Evolutionary conservation across 2,888 invertebrate genomes (phyloP).

Genomic region (Mythimna albipuncta): DNA sequence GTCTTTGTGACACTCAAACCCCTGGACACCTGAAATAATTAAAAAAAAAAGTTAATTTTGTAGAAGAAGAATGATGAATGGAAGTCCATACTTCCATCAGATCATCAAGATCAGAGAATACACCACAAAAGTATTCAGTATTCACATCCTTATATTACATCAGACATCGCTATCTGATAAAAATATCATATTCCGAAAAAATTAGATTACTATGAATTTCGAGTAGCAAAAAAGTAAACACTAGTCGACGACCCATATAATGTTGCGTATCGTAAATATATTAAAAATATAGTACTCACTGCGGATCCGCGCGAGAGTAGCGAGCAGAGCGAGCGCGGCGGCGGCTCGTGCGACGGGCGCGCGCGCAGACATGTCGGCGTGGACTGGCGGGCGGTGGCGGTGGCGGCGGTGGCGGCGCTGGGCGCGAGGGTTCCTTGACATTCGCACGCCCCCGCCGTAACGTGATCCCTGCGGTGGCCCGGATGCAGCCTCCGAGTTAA

Average conservation of each 20-base stretch:
- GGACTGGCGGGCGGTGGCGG: slow-evolving; percentile 82
- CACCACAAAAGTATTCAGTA: not conserved
- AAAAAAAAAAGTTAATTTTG: not conserved
- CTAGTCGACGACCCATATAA: not conserved
- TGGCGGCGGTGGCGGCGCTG: slow-evolving; percentile 73
- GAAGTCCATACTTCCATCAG: not conserved
- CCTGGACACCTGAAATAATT: slow-evolving; percentile 75
- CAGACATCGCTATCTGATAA: not conserved
- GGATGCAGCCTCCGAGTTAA: slow-evolving; percentile 88
- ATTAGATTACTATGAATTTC: not conserved
- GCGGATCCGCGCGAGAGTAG: slow-evolving; percentile 68
- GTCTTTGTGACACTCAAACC: slow-evolving; percentile 79
- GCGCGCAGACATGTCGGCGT: slow-evolving; percentile 86
- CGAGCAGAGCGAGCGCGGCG: slow-evolving; percentile 63
- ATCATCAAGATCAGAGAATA: not conserved
- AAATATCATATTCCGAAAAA: not conserved
- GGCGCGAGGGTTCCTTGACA: slow-evolving; percentile 88
- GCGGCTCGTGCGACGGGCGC: slow-evolving; percentile 71
- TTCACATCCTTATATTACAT: too few relatives aligned
- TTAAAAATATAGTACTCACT: slow-evolving; percentile 73
- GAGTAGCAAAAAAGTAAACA: not conserved
- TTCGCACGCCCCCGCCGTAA: slow-evolving; percentile 85
- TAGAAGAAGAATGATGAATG: not conserved
- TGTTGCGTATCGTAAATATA: slow-evolving; percentile 12
- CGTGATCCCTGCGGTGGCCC: slow-evolving; percentile 86